Conservation (phyloP, 2,797 vertebrate species). For the Enoplosus armatus region DNA sequence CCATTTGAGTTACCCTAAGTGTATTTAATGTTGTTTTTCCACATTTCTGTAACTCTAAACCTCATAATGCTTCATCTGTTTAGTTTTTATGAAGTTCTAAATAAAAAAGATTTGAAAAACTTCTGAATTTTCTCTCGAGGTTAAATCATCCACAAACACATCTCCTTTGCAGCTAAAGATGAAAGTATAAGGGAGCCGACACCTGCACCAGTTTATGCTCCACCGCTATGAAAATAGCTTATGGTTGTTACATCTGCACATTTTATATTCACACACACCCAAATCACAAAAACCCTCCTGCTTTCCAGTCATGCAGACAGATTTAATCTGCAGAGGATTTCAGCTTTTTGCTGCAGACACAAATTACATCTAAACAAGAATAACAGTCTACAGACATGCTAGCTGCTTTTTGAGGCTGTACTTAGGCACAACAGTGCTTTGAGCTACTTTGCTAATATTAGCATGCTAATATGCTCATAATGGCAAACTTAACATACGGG, state of each 20-base stretch:
- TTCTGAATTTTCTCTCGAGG: constrained; percentile 4
- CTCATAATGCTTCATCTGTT: constrained; percentile 51
- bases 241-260: constrained; percentile 32
- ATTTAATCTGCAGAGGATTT: not conserved
- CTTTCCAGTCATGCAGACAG: not conserved
- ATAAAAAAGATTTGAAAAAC: constrained; percentile 69
- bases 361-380: not conserved
- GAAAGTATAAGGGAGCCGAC: not conserved
- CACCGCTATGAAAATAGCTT: constrained; percentile 22
- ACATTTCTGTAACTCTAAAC: constrained; percentile 59
- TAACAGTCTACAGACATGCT: not conserved
- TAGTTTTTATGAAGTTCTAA: constrained; percentile 70
- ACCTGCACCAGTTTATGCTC: constrained; percentile 15
- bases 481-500: not conserved
- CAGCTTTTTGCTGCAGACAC: not conserved
- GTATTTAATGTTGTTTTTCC: constrained; percentile 79
- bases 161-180: not conserved
- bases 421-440: too few relatives aligned
- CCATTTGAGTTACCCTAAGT: constrained; percentile 50
- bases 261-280: constrained; percentile 10
- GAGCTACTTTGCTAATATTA: too few relatives aligned
- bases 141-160: constrained; percentile 22
- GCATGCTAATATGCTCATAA: too few relatives aligned
- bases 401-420: not conserved
- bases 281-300: not conserved